These are phyloP conservation scores for Petrolisthes manimaculis DNA, from an alignment of 2,888 invertebrate species.

Conservation along the genomic window DNA sequence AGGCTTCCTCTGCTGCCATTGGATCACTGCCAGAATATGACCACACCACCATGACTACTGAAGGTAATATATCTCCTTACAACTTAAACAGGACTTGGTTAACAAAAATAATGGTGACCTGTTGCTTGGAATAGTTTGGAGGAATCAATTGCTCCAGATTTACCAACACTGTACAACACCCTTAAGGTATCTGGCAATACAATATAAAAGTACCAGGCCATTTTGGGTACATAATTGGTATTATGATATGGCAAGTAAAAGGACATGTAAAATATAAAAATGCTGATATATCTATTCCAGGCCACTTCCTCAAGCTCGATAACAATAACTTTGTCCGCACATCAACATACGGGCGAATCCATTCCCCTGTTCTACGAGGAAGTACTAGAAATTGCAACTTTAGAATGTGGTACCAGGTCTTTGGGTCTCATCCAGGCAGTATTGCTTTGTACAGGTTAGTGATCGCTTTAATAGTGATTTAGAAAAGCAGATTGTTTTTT, in stretches of 20 bases:
- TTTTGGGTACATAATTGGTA: too few relatives aligned
- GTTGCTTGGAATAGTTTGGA: too few relatives aligned
- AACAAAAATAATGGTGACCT: too few relatives aligned
- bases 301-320: conserved; percentile 33
- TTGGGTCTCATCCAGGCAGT: conserved; percentile 29
- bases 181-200: neutral
- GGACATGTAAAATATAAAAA: too few relatives aligned
- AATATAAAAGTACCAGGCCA: neutral
- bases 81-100: neutral
- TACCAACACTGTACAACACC: neutral
- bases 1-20: conserved; percentile 25
- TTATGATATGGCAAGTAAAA: too few relatives aligned
- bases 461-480: neutral
- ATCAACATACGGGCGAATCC: neutral
- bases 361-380: conserved; percentile 32
- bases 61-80: neutral
- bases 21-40: conserved; percentile 28
- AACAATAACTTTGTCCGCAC: neutral
- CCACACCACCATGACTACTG: conserved; percentile 28
- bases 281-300: conserved; percentile 3
- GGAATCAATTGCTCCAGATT: too few relatives aligned
- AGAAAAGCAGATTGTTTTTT: neutral
- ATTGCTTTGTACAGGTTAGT: conserved; percentile 45
- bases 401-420: conserved; percentile 51
- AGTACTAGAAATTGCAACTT: conserved; percentile 34